These are phyloP conservation scores for Sicus ferrugineus DNA, from an alignment of 2,888 invertebrate species.

Conservation along the genomic window DNA sequence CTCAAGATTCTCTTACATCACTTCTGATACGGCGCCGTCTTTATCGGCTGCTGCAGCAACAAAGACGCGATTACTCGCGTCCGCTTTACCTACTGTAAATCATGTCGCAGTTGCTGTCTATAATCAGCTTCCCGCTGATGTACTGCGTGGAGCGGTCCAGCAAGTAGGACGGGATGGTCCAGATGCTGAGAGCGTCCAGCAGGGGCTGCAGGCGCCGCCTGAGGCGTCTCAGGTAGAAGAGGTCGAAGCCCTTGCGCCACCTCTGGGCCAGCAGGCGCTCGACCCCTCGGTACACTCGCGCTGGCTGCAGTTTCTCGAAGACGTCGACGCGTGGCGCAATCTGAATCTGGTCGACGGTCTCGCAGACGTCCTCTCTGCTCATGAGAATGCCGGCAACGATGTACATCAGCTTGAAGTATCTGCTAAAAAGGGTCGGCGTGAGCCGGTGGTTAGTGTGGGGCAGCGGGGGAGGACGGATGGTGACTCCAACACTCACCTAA, in stretches of 20 bases:
- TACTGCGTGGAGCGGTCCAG: conserved; percentile 51
- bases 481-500: conserved; percentile 54
- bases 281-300: conserved; percentile 36
- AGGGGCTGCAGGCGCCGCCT: conserved; percentile 34
- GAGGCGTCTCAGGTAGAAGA: conserved; percentile 35
- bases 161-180: conserved; percentile 55
- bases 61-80: background rate
- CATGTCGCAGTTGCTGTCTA: conserved; percentile 60
- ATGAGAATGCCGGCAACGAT: conserved; percentile 60
- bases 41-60: background rate
- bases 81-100: conserved; percentile 50
- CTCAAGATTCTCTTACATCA: background rate
- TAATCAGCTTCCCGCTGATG: conserved; percentile 51
- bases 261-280: conserved; percentile 34
- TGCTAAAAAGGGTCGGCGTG: conserved; percentile 41
- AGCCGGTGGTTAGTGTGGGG: too few species aligned
- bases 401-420: conserved; percentile 61
- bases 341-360: conserved; percentile 59
- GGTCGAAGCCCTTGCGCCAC: conserved; percentile 46
- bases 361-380: conserved; percentile 60
- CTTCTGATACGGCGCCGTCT: background rate
- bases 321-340: conserved; percentile 58
- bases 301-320: conserved; percentile 43
- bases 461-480: too few species aligned
- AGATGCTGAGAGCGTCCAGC: conserved; percentile 49